phyloP scores from a whole-genome alignment of 2,888 invertebrate genomes.

The Linyphia triangularis region DNA sequence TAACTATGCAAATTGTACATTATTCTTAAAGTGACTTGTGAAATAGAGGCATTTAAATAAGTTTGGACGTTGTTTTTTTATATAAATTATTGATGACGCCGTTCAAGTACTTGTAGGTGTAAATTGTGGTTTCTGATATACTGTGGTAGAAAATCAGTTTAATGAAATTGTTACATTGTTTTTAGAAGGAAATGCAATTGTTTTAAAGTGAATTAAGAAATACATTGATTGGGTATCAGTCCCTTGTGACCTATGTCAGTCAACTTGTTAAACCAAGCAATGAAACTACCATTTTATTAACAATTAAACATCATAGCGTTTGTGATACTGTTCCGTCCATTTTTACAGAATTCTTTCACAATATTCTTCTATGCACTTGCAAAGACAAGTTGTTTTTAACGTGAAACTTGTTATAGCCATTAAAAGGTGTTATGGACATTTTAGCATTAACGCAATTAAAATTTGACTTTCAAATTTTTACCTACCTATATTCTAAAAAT shows the following conservation, averaged over 20 bases:
- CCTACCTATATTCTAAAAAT: too few relatives aligned
- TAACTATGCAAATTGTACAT: background rate
- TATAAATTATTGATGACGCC: too few relatives aligned
- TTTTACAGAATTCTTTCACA: background rate
- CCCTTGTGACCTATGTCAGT: background rate
- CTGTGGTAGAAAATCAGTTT: background rate
- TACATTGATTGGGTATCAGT: background rate
- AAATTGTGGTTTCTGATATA: background rate
- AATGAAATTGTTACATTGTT: background rate
- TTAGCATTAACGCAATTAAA: too few relatives aligned
- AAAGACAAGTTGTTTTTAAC: too few relatives aligned
- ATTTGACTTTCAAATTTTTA: too few relatives aligned
- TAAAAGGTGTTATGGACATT: too few relatives aligned
- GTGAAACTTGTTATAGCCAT: too few relatives aligned
- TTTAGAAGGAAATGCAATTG: background rate
- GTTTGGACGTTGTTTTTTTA: too few relatives aligned
- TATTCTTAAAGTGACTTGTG: too few relatives aligned
- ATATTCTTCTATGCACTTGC: background rate
- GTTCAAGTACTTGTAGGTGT: background rate
- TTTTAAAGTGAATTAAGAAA: too few relatives aligned
- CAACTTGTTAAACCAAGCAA: too few relatives aligned
- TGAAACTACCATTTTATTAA: background rate
- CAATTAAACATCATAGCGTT: too few relatives aligned
- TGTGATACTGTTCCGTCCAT: constrained; percentile 10
- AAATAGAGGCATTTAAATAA: background rate